Evolutionary conservation across 2,797 vertebrate species (phyloP).

Genomic region (Aphelocoma californica): DNA sequence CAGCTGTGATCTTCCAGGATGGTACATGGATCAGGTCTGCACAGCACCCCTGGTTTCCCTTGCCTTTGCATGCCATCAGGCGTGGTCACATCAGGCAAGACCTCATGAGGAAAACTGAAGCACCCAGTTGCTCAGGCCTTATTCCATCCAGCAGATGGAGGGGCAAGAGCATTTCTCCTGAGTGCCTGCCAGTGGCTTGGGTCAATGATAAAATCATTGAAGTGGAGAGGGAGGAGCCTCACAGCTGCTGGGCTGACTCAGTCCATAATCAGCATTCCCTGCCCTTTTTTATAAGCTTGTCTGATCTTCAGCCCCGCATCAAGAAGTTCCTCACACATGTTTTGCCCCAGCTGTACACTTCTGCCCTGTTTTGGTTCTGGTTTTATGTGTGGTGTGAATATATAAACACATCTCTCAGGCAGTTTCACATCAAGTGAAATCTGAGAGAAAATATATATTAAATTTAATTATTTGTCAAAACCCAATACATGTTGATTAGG

Average conservation of each 20-base stretch:
- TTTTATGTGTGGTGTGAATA: neutral
- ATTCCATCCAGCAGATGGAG: neutral
- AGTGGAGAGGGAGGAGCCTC: neutral
- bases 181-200: neutral
- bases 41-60: neutral
- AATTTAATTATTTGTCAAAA: neutral
- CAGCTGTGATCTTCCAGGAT: neutral
- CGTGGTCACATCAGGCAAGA: neutral
- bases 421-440: neutral
- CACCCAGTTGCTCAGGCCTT: neutral
- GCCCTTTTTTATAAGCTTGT: neutral
- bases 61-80: neutral
- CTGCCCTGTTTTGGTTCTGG: neutral
- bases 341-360: neutral
- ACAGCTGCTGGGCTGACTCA: slow-evolving; percentile 15
- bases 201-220: neutral
- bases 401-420: neutral
- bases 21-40: neutral
- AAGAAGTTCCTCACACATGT: neutral
- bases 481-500: neutral
- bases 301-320: neutral
- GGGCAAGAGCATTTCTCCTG: neutral
- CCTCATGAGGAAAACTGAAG: neutral
- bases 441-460: neutral
- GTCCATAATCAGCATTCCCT: neutral